These are phyloP conservation scores for Metaphire vulgaris DNA, from an alignment of 1,140 invertebrate genomes.

Conservation along the genomic window DNA sequence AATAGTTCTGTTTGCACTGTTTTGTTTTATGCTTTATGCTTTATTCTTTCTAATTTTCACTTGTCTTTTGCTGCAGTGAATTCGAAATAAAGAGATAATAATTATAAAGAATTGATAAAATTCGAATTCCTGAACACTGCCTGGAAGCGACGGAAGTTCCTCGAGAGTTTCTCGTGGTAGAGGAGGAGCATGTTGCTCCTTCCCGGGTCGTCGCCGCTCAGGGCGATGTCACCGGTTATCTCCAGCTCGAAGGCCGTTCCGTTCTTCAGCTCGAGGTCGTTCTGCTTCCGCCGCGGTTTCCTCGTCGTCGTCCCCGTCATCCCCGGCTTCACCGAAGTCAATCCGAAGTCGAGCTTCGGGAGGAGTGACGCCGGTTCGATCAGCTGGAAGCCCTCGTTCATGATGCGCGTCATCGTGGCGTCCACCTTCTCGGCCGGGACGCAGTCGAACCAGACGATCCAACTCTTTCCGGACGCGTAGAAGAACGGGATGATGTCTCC, in stretches of 20 bases:
- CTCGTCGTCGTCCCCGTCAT: neutral
- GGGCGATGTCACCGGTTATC: conserved; percentile 10
- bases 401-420: conserved; percentile 28
- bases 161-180: conserved; percentile 15
- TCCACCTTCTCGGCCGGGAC: conserved; percentile 31
- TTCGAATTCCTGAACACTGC: neutral
- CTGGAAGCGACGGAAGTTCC: conserved; percentile 22
- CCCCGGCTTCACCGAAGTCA: too few species aligned
- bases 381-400: conserved; percentile 30
- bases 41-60: too few species aligned
- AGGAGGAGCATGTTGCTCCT: conserved; percentile 4
- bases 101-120: too few species aligned
- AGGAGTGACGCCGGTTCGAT: neutral
- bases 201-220: conserved; percentile 18
- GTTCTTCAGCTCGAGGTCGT: conserved; percentile 14
- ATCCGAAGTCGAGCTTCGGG: neutral
- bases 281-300: neutral
- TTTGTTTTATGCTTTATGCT: too few species aligned
- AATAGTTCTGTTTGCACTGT: too few species aligned
- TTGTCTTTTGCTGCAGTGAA: too few species aligned
- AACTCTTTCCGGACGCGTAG: conserved; percentile 41
- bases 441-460: conserved; percentile 41
- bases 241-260: conserved; percentile 16
- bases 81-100: too few species aligned
- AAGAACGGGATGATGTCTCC: conserved; percentile 43